phyloP scores from a whole-genome alignment of 2,888 invertebrate genomes.

The Campaea margaritaria region DNA sequence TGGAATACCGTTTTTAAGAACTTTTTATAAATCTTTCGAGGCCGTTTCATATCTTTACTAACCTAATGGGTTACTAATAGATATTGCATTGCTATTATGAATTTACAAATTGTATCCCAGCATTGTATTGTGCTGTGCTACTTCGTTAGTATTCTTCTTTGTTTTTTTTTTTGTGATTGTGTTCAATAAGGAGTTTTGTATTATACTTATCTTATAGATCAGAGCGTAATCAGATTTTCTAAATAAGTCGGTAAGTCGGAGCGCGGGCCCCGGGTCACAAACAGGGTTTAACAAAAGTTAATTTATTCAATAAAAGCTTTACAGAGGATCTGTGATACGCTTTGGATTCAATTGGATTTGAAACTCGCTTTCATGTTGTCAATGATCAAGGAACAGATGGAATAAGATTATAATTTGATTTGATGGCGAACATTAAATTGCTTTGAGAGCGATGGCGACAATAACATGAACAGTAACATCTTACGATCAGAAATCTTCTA shows the following conservation, averaged over 20 bases:
- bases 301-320: constrained; percentile 78
- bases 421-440: constrained; percentile 42
- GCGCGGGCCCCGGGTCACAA: constrained; percentile 61
- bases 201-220: constrained; percentile 8
- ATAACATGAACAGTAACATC: too few species aligned
- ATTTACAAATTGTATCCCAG: too few species aligned
- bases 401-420: constrained; percentile 1
- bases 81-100: too few species aligned
- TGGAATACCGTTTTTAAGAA: too few species aligned
- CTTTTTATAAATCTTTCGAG: too few species aligned
- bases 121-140: too few species aligned
- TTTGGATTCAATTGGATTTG: constrained; percentile 47
- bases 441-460: neutral
- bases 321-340: constrained; percentile 54
- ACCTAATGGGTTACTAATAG: too few species aligned
- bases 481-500: too few species aligned
- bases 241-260: constrained; percentile 65
- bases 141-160: too few species aligned
- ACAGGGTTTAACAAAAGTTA: constrained; percentile 80
- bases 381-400: constrained; percentile 44
- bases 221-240: constrained; percentile 60
- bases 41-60: too few species aligned
- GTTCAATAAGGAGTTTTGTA: neutral
- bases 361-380: constrained; percentile 54
- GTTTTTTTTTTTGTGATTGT: too few species aligned